phyloP scores from a whole-genome alignment of 2,113 vertebrate genomes.

The Oxyura jamaicensis region DNA sequence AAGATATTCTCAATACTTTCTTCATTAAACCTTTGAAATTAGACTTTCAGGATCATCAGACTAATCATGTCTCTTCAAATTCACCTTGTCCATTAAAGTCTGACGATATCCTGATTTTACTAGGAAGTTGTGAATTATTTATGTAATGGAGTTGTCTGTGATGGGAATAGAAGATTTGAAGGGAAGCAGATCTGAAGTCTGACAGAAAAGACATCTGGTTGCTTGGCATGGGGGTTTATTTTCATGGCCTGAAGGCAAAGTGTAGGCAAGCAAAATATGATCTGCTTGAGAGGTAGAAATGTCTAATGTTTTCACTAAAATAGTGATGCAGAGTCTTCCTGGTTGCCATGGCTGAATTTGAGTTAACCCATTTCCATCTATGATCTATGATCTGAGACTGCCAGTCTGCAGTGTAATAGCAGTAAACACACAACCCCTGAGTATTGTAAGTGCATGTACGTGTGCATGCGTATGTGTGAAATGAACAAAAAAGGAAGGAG shows the following conservation, averaged over 20 bases:
- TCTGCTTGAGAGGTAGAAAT: not conserved
- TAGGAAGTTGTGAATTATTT: not conserved
- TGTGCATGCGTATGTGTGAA: fast-evolving
- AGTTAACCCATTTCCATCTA: not conserved
- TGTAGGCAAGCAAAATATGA: not conserved
- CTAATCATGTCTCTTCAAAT: not conserved
- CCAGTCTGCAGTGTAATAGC: not conserved
- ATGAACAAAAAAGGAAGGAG: not conserved
- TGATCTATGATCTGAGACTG: too few relatives aligned
- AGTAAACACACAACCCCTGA: fast-evolving
- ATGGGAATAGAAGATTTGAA: not conserved
- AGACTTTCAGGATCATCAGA: not conserved
- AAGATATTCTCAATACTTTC: not conserved
- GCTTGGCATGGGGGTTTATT: not conserved
- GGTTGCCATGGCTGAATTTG: not conserved
- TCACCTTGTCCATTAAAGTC: not conserved
- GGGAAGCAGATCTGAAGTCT: not conserved
- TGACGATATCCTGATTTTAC: not conserved
- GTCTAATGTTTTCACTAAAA: not conserved
- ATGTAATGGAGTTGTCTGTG: not conserved
- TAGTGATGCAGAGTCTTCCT: not conserved
- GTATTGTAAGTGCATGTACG: not conserved
- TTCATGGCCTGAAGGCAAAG: not conserved
- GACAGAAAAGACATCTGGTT: not conserved
- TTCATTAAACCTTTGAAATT: not conserved